Base-by-base conservation (phyloP, 2,888 invertebrate genomes). In the Phyllotreta cruciferae region DNA sequence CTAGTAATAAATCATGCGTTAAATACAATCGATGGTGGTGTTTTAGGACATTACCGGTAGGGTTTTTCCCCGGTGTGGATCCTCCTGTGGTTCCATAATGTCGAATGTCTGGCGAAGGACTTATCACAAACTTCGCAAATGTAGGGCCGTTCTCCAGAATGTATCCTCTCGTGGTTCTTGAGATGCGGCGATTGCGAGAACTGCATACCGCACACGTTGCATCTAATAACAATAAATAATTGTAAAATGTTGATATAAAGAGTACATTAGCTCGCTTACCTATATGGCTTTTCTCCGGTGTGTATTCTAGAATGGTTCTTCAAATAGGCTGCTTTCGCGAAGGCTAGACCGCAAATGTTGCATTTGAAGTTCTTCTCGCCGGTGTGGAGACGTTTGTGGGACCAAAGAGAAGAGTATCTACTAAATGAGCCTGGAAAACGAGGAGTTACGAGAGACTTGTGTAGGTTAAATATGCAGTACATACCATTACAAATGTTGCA, bases 51-150 rank as follows among this genome's bases (percentile, higher is more conserved):
- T 39, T 38, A 71, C 72, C 74, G 66, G 63, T 92, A 93, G 0
- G 93, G 93, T 77, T 93, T 93, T 83, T 91, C 91, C 11, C 93
- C 93, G 0, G 93, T 93, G 77, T 94, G 93, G 71, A 94, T 94
- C 69, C 93, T 87, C 34, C 93, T 85, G 78, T 94, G 93, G 81
- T 93, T 94, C 93, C 93, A 94, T 62, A 94, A 81, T 0, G 93
- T 94, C 6, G 93, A 93, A 79, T 93, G 93, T 68, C 93, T 85
- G 45, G 93, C 93, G 79, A 94, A 93, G 36, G 92, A 92, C 81
- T 94, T 94, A 78, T 93, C 93, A 76, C 93, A 94, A 14, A 93
- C 90, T 80, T 93, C 93, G 79, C 93, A 94, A 64, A 93, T 92
- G 79, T 93, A 93, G 0, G 93, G 93, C 68, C 93, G 87, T 76